Evolutionary conservation across 1,140 invertebrate genomes (phyloP).

Genomic region (Drosophila paulistorum): DNA sequence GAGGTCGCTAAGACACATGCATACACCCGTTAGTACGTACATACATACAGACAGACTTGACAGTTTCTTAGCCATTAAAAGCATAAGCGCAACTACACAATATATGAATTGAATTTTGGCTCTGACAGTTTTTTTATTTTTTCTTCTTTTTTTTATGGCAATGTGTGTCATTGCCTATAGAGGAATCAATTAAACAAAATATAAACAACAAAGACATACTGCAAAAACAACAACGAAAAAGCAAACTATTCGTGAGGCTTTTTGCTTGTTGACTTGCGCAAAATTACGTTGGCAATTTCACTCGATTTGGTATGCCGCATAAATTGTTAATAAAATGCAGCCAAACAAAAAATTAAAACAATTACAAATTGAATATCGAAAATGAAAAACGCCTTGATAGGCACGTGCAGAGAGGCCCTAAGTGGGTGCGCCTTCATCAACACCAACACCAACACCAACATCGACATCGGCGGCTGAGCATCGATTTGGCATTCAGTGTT

Average conservation of each 20-base stretch:
- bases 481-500: not conserved
- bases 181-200: slow-evolving; percentile 73
- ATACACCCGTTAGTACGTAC: slow-evolving; percentile 64
- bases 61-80: slow-evolving; percentile 54
- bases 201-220: slow-evolving; percentile 6
- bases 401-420: slow-evolving; percentile 30
- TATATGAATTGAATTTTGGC: slow-evolving; percentile 38
- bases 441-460: too few species aligned
- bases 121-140: slow-evolving; percentile 25
- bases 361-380: slow-evolving; percentile 16
- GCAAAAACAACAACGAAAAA: slow-evolving; percentile 30
- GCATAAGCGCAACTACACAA: slow-evolving; percentile 45
- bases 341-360: slow-evolving; percentile 20
- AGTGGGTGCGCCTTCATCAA: slow-evolving; percentile 28
- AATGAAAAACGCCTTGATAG: slow-evolving; percentile 19
- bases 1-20: slow-evolving; percentile 68
- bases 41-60: slow-evolving; percentile 24
- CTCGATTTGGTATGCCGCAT: slow-evolving; percentile 69
- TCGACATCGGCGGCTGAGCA: not conserved
- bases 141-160: slow-evolving; percentile 56
- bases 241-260: slow-evolving; percentile 33
- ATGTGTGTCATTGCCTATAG: slow-evolving; percentile 78
- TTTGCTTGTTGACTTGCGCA: slow-evolving; percentile 61
- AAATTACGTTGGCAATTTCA: slow-evolving; percentile 80
- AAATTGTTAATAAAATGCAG: slow-evolving; percentile 52